Evolutionary conservation across 2,113 vertebrate genomes (phyloP).

Genomic region (Bagarius yarrelli): DNA sequence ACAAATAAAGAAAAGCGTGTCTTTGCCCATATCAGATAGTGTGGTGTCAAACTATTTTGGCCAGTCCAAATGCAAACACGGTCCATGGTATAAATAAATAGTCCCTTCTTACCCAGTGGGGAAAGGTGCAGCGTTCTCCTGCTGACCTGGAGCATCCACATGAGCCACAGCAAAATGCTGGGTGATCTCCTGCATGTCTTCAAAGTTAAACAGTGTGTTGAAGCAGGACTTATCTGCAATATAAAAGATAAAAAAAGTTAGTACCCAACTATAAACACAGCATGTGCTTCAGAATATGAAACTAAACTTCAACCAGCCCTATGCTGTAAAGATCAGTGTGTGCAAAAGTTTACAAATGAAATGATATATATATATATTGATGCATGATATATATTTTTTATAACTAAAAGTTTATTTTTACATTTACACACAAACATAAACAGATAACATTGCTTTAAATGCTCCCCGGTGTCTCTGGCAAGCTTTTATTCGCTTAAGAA

Average conservation of each 20-base stretch:
- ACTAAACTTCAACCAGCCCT: not conserved
- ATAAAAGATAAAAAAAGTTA: conserved; percentile 27
- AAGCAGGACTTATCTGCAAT: conserved; percentile 86
- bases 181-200: conserved; percentile 95
- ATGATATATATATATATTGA: no score
- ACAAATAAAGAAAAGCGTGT: not conserved
- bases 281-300: not conserved
- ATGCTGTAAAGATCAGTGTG: not conserved
- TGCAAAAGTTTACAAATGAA: not conserved
- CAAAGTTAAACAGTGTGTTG: conserved; percentile 89
- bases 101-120: conserved; percentile 79
- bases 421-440: not conserved
- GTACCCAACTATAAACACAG: no score
- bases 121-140: conserved; percentile 86
- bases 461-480: not conserved
- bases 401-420: not conserved
- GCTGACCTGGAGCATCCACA: conserved; percentile 91
- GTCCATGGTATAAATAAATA: not conserved
- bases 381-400: not conserved
- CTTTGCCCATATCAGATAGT: not conserved
- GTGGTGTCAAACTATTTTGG: not conserved
- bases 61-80: not conserved
- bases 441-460: not conserved
- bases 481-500: not conserved
- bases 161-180: conserved; percentile 94